Evolutionary conservation across 2,888 invertebrate genomes (phyloP), one percentile per base, ranked within the genome.

Genomic region (Steromphala cineraria): DNA sequence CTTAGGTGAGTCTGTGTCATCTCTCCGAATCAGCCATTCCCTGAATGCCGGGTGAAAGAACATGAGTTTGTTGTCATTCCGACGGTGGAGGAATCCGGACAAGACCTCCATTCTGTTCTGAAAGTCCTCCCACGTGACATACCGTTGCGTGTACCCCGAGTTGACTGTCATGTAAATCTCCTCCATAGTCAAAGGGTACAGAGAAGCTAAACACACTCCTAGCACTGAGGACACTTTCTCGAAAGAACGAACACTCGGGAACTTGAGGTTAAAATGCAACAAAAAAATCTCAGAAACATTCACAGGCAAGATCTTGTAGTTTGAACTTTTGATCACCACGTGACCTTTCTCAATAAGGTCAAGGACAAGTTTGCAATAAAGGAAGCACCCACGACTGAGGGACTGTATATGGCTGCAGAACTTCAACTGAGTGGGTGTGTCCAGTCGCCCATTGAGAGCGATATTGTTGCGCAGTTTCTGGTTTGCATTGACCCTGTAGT

Each of bases 21-120:
- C 86, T 67, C 98, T 95, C 53, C 97, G 94, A 85, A 97, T 96
- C 84, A 99, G 95, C 99, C 99, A 99, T 94, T 99, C 99, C 95
- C 99, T 96, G 94, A 99, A 98, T 3, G 98, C 98, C 0, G 98
- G 98, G 93, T 99, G 99, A 94, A 98, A 98, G 94, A 98, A 98
- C 97, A 98, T 98, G 94, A 97, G 98, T 0, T 98, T 98, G 93
- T 97, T 97, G 94, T 98, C 98, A 89, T 97, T 95, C 78, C 98
- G 95, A 46, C 97, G 97, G 80, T 98, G 96, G 24, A 99, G 95
- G 90, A 98, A 97, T 76, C 97, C 97, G 78, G 96, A 95, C 52
- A 99, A 95, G 83, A 96, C 94, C 91, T 97, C 96, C 92, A 99
- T 97, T 92, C 98, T 95, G 92, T 97, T 96, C 86, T 97, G 95